A percentile compares a stretch with the other conserved stretches of the same genome.
Evolutionary conservation across 2,888 invertebrate species (phyloP).

Genomic region (Tinea semifulvella): DNA sequence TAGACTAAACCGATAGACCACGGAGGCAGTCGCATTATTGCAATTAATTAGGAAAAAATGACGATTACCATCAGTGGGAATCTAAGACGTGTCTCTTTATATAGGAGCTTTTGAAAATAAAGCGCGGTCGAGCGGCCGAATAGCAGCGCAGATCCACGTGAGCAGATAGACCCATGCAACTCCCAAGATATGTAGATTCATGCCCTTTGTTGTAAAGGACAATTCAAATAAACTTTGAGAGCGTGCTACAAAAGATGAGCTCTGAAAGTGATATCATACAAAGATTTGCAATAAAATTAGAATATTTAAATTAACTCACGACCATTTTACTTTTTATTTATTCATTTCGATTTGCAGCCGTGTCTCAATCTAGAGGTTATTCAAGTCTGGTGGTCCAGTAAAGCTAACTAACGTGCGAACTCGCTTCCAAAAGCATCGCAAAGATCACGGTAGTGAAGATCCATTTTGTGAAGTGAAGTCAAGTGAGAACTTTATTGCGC

Average conservation of each 20-base stretch:
- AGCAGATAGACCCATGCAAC: slow-evolving; percentile 34
- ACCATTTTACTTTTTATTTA: background rate
- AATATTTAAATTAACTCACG: slow-evolving; percentile 5
- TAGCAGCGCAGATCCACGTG: slow-evolving; percentile 41
- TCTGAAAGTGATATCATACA: slow-evolving; percentile 3
- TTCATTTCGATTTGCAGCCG: too few relatives aligned
- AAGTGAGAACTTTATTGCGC: too few relatives aligned
- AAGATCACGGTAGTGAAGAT: too few relatives aligned
- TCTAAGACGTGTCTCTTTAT: background rate
- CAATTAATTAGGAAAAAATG: too few relatives aligned
- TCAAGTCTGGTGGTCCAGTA: too few relatives aligned
- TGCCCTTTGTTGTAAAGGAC: slow-evolving; percentile 10
- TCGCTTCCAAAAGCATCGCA: too few relatives aligned
- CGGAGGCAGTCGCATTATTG: too few relatives aligned
- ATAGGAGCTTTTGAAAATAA: background rate
- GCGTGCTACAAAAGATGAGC: background rate
- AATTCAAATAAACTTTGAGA: slow-evolving; percentile 12
- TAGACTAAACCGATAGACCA: too few relatives aligned
- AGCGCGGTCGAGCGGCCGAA: background rate
- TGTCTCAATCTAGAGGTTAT: too few relatives aligned
- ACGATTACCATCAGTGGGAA: background rate
- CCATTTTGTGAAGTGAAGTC: too few relatives aligned
- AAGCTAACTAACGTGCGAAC: too few relatives aligned
- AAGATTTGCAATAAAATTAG: slow-evolving; percentile 9
- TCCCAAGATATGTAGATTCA: slow-evolving; percentile 31